Percentiles rank a stretch among this genome's conserved stretches.
Conservation (phyloP, 1,140 invertebrate species). For the Drosophila punjabiensis region DNA sequence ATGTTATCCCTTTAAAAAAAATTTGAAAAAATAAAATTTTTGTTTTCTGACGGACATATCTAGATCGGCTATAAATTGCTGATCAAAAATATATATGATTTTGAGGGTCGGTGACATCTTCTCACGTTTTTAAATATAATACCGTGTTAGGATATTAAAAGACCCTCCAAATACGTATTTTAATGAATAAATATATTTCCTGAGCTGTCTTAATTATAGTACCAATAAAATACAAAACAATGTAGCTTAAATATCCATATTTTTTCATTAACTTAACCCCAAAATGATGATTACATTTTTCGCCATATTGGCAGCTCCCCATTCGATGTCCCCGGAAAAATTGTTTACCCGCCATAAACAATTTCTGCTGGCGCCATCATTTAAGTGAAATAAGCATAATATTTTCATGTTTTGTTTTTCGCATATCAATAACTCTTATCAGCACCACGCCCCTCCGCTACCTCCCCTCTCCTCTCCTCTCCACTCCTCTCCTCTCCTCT, state of each 20-base stretch:
- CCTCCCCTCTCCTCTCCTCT: conserved; percentile 3
- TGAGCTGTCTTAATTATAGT: too few species aligned
- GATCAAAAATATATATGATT: too few species aligned
- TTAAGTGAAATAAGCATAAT: conserved; percentile 36
- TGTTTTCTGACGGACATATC: too few species aligned
- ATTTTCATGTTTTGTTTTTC: conserved; percentile 45
- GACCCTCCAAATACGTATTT: too few species aligned
- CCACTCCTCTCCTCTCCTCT: conserved; percentile 4
- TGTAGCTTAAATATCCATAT: not conserved
- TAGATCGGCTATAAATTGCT: too few species aligned
- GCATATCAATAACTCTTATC: conserved; percentile 76
- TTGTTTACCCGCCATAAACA: conserved; percentile 75
- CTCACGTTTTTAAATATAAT: too few species aligned
- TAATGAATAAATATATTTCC: not conserved
- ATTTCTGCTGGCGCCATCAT: conserved; percentile 69
- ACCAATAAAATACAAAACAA: not conserved
- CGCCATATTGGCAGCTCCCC: conserved; percentile 24
- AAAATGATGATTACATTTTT: conserved; percentile 8
- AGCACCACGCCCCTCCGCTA: conserved; percentile 28
- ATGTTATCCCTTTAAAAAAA: too few species aligned
- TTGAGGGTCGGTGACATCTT: not conserved
- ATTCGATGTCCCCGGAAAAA: conserved; percentile 35
- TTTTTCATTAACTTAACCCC: not conserved
- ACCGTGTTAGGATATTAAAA: too few species aligned
- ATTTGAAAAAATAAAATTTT: too few species aligned